Base-by-base conservation (phyloP, 2,113 vertebrate species). In the Hucho hucho region DNA sequence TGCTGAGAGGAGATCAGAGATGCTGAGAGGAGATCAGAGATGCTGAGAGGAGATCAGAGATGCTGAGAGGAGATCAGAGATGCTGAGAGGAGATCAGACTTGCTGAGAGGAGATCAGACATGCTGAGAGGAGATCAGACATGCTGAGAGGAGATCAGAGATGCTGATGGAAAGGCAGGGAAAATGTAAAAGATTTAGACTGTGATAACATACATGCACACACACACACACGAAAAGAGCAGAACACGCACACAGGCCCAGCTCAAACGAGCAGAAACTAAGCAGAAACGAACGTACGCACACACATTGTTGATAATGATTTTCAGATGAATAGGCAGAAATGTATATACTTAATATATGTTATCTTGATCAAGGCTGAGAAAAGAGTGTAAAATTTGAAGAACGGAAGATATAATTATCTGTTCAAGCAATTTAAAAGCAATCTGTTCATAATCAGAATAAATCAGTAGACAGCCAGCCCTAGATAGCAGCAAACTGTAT, bases 341-440 rank as follows among this genome's bases (percentile, higher is more conserved):
- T 56, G 58, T 81, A 72, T 75, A 87, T 89, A 87, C 90, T 85
- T 68, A 58, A 89, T 87, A 90, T 86, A 37, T 82, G 80, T 86
- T 82, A 91, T 93, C 91, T 86, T 88, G 83, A 89, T 89, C 61
- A 79, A 65, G 79, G 58, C 78, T 79, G 76, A 73, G 18, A 67
- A 77, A 49, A 82, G 77, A 74, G 76, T 88, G 86, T 85, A 81
- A 86, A 87, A 90, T 89, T 85, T 59, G 73, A 83, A 77, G 67
- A 69, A 87, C 77, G 64, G 70, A 81, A 86, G 89, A 90, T 88
- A 86, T 86, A 86, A 70, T 86, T 89, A 92, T 93, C 88, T 81
- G 83, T 87, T 80, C 28, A 11, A 84, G 77, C 79, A 29, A 81
- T 81, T 85, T 75, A 76, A 83, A 86, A 78, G 64, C 74, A 79